Base-by-base conservation (phyloP, 2,888 invertebrate species). In the Ennomos fuscantarius region DNA sequence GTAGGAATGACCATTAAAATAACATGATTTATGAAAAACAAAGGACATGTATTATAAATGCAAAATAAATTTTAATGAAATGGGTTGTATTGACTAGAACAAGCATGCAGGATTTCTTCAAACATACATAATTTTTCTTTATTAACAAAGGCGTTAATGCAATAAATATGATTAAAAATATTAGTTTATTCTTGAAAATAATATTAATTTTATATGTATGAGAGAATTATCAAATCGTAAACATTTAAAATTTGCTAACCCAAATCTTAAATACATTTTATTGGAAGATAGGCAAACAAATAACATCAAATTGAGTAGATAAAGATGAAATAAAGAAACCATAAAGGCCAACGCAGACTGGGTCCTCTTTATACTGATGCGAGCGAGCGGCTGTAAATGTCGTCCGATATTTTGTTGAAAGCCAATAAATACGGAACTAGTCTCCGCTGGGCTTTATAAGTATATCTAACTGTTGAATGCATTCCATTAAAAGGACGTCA, bases 81-180 rank as follows among this genome's bases (percentile, higher is more conserved):
- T 59, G 60, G 49, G 64, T 55, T 68, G 66, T 67, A 66, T 76
- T 80, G 81, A 80, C 79, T 80, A 81, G 81, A 80, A 69, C 71
- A 44, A 44, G 72, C 67, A 68, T 71, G 68, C 66, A 57, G 64
- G 69, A 64, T 70, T 24, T 24, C 6, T 24, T 6, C 24, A 24
- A 24, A 24, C 24, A 24, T 24, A 24, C 24, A 24, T 6, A 24
- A 24, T 6, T 1, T 6, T 24, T n/a, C 0, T 24, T 24, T 3
- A 24, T 24, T 24, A 24, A 24, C 5, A 24, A 24, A 24, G 24
- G 24, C 24, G 24, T 24, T 24, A 24, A 24, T 24, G 24, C 24
- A 6, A 24, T 24, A 24, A 24, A 24, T 5, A 24, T 24, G 24
- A 24, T 24, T 24, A 24, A 6, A 6, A 24, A 24, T 0, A 24